Conservation (phyloP, 2,113 vertebrate genomes). For the Pungitius pungitius region DNA sequence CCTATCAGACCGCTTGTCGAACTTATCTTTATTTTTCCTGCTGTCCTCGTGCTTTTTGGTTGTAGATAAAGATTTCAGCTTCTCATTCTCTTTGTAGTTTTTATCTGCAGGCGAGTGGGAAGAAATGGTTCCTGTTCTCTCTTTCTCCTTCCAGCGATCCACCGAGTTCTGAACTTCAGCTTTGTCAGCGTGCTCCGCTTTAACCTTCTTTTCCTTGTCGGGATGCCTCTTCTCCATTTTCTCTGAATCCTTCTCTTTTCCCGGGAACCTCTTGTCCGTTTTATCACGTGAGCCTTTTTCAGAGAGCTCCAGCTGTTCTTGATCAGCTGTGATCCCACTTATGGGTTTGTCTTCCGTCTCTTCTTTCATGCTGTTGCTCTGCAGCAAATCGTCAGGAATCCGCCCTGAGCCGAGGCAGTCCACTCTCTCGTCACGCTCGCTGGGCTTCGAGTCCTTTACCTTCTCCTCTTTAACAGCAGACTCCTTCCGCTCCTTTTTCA, state of each 20-base stretch:
- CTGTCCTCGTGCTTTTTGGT: slow-evolving; percentile 89
- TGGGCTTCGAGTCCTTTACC: slow-evolving; percentile 85
- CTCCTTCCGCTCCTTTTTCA: slow-evolving; percentile 89
- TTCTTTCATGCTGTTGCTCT: slow-evolving; percentile 77
- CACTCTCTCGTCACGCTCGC: slow-evolving; percentile 75
- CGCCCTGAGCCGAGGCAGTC: slow-evolving; percentile 70
- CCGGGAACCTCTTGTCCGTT: slow-evolving; percentile 84
- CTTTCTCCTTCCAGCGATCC: slow-evolving; percentile 88
- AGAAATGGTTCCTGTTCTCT: slow-evolving; percentile 56
- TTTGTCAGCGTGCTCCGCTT: slow-evolving; percentile 89
- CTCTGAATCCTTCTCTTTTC: slow-evolving; percentile 89
- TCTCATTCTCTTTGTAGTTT: slow-evolving; percentile 91
- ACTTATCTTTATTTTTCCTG: slow-evolving; percentile 91
- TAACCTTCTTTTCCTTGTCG: slow-evolving; percentile 93
- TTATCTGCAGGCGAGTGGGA: slow-evolving; percentile 84
- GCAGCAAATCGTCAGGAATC: slow-evolving; percentile 71
- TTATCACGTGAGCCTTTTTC: slow-evolving; percentile 90
- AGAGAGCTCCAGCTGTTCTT: slow-evolving; percentile 85
- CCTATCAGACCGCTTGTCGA: slow-evolving; percentile 89
- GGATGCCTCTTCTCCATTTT: slow-evolving; percentile 87
- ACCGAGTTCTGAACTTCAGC: slow-evolving; percentile 83
- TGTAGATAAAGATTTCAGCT: slow-evolving; percentile 79
- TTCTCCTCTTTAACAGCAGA: slow-evolving; percentile 86
- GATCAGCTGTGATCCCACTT: slow-evolving; percentile 81
- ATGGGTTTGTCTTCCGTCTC: slow-evolving; percentile 84